A percentile compares a stretch with the other conserved stretches of the same genome.
Evolutionary conservation across 2,888 invertebrate genomes (phyloP).

Genomic region (Ypsolopha scabrella): DNA sequence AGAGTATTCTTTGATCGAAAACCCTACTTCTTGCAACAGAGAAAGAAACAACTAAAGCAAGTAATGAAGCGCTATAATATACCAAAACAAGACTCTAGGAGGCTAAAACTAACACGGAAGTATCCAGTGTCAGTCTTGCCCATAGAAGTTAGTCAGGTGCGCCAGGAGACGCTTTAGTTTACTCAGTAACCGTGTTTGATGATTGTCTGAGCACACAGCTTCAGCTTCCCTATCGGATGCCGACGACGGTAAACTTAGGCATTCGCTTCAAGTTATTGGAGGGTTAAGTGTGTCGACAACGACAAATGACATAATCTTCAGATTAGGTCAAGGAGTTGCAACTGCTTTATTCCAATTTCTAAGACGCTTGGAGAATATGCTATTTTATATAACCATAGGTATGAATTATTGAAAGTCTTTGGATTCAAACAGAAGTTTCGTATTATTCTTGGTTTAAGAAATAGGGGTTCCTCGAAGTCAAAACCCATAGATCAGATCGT

Average conservation of each 20-base stretch:
- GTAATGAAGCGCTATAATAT: no score
- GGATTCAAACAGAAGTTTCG: not conserved
- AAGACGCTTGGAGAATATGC: no score
- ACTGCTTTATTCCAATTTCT: not conserved
- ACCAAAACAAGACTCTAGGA: no score
- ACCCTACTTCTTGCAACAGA: no score
- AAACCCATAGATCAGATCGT: not conserved
- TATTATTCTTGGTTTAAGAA: no score
- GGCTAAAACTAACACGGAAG: slow-evolving; percentile 1
- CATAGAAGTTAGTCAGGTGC: slow-evolving; percentile 4
- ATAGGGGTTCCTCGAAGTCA: no score
- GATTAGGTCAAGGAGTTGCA: not conserved
- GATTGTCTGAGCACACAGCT: slow-evolving; percentile 3
- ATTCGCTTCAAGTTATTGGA: slow-evolving; percentile 4
- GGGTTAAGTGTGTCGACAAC: not conserved
- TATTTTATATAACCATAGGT: no score
- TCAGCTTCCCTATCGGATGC: slow-evolving; percentile 1
- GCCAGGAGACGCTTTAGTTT: not conserved
- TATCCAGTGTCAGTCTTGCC: not conserved
- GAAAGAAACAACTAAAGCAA: no score
- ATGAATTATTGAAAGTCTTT: not conserved
- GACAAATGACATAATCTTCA: not conserved
- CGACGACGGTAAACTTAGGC: slow-evolving; percentile 5
- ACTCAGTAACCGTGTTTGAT: slow-evolving; percentile 2
- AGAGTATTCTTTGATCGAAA: no score